Evolutionary conservation across 2,888 invertebrate species (phyloP).

Genomic region (Mactromeris polynyma): DNA sequence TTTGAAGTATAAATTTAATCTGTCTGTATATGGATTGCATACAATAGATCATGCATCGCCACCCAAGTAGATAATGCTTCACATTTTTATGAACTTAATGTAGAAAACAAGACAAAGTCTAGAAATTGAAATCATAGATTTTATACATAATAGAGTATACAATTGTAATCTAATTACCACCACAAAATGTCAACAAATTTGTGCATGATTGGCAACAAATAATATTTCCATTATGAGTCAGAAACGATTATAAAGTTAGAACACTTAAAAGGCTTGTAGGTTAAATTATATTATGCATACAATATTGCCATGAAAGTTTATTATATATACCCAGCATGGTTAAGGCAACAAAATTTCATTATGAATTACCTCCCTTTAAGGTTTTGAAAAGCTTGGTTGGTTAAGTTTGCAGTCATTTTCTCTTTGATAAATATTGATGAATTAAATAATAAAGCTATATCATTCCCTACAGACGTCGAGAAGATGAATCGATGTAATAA

Average conservation of each 20-base stretch:
- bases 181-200: not conserved
- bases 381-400: not conserved
- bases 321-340: not conserved
- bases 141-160: not conserved
- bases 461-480: not conserved
- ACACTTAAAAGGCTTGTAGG: not conserved
- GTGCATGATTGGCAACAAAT: not conserved
- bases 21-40: conserved; percentile 13
- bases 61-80: conserved; percentile 25
- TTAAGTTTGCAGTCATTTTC: not conserved
- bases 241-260: not conserved
- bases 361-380: not conserved
- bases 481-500: not conserved
- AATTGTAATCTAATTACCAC: not conserved
- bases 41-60: conserved; percentile 24
- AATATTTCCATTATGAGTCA: not conserved
- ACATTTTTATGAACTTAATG: conserved; percentile 23
- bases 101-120: not conserved
- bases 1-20: conserved; percentile 44
- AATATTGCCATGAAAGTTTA: not conserved
- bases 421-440: not conserved
- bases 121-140: not conserved
- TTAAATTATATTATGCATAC: not conserved
- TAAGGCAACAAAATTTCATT: not conserved
- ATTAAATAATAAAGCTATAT: not conserved